A percentile compares a stretch with the other conserved stretches of the same genome.
Evolutionary conservation across 1,140 invertebrate genomes (phyloP).

Genomic region (Achatina immaculata): DNA sequence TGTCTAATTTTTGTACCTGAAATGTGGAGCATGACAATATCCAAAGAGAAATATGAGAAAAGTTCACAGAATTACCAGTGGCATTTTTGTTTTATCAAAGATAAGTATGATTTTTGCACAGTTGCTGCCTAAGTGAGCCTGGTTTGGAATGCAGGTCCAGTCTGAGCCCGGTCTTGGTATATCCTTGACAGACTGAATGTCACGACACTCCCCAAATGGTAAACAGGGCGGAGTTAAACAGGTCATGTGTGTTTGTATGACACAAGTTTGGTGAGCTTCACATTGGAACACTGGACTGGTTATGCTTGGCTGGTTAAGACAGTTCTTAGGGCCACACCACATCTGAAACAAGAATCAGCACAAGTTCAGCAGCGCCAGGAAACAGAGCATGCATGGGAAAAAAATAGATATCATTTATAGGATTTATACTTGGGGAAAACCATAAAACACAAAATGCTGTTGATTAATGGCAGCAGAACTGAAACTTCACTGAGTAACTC

Average conservation of each 20-base stretch:
- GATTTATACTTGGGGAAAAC: too few relatives aligned
- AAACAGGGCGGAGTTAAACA: constrained; percentile 84
- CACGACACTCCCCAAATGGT: constrained; percentile 85
- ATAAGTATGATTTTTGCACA: constrained; percentile 84
- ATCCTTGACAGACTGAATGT: constrained; percentile 79
- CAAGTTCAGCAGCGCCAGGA: too few relatives aligned
- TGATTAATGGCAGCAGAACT: too few relatives aligned
- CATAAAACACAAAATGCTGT: too few relatives aligned
- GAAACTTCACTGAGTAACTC: too few relatives aligned
- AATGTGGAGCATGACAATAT: too few relatives aligned
- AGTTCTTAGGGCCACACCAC: constrained; percentile 69
- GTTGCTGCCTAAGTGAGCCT: constrained; percentile 77
- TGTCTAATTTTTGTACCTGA: too few relatives aligned
- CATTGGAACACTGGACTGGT: constrained; percentile 57
- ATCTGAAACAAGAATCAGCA: constrained; percentile 52
- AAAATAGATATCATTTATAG: too few relatives aligned
- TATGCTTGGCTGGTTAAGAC: constrained; percentile 60
- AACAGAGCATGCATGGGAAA: too few relatives aligned
- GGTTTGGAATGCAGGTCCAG: constrained; percentile 84
- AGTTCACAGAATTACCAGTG: too few relatives aligned
- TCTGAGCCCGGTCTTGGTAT: constrained; percentile 82
- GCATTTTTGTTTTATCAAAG: constrained; percentile 76
- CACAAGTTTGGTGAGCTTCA: constrained; percentile 58
- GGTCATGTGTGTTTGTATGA: constrained; percentile 68
- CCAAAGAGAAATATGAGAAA: too few relatives aligned